Evolutionary conservation across 2,797 vertebrate species (phyloP).

Genomic region (Salmo trutta): DNA sequence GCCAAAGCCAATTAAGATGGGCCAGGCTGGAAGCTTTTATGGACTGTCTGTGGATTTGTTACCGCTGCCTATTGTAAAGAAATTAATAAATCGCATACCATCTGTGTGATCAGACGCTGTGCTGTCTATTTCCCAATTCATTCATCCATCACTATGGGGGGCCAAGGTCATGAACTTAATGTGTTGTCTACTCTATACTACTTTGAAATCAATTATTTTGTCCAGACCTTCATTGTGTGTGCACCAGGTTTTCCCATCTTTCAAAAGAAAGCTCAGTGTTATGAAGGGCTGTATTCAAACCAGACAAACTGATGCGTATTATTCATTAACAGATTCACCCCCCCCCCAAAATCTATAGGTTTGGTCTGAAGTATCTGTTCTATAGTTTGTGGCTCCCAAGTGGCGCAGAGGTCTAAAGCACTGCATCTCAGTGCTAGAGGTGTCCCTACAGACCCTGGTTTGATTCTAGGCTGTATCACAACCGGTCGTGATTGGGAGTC

Average conservation of each 20-base stretch:
- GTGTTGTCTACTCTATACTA: neutral
- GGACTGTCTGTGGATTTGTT: constrained; percentile 43
- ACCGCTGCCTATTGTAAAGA: constrained; percentile 19
- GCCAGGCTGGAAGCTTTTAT: constrained; percentile 41
- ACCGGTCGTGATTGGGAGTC: too few relatives aligned
- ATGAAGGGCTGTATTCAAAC: too few relatives aligned
- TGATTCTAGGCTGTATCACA: too few relatives aligned
- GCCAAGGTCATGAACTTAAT: neutral
- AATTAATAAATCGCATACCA: constrained; percentile 45
- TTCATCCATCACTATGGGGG: neutral
- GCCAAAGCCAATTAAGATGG: constrained; percentile 95
- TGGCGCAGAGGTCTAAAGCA: too few relatives aligned
- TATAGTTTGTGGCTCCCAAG: too few relatives aligned
- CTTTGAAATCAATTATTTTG: neutral
- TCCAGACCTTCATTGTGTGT: neutral
- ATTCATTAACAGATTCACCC: too few relatives aligned
- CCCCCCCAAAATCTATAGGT: too few relatives aligned
- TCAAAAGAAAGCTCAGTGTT: too few relatives aligned
- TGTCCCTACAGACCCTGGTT: too few relatives aligned
- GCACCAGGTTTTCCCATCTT: neutral
- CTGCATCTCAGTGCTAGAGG: too few relatives aligned
- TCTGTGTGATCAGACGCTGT: constrained; percentile 19
- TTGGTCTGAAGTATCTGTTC: too few relatives aligned
- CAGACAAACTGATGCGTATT: too few relatives aligned
- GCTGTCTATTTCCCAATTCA: neutral